Percentiles rank a stretch among this genome's conserved stretches.
These are phyloP conservation scores for Sussaba pulchella DNA, from an alignment of 2,888 invertebrate species.

Conservation along the genomic window DNA sequence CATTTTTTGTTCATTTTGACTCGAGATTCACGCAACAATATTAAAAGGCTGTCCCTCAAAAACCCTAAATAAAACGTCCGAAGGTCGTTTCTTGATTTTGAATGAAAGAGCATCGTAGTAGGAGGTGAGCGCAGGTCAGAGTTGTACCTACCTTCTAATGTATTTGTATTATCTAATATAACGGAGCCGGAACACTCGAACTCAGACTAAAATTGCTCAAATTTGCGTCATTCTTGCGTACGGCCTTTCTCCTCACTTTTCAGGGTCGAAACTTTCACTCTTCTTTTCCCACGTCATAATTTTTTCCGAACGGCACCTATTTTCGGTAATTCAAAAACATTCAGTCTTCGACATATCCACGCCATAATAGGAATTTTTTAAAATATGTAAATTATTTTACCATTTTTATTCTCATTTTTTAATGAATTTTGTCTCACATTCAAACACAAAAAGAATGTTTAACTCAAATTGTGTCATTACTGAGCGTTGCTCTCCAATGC, in stretches of 20 bases:
- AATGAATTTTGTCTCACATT: too few relatives aligned
- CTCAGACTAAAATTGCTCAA: constrained; percentile 38
- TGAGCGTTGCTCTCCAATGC: too few relatives aligned
- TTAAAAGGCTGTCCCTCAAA: background rate
- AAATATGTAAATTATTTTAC: too few relatives aligned
- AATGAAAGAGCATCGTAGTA: background rate
- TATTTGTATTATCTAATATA: constrained; percentile 30
- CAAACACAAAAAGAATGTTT: too few relatives aligned
- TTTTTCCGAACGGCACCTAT: too few relatives aligned
- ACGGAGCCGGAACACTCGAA: constrained; percentile 2
- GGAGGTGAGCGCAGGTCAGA: constrained; percentile 6
- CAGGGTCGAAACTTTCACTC: constrained; percentile 48
- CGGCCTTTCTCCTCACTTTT: constrained; percentile 4
- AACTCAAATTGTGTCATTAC: too few relatives aligned
- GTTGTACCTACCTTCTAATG: constrained; percentile 38
- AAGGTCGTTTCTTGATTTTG: background rate
- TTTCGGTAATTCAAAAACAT: too few relatives aligned
- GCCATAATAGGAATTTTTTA: too few relatives aligned
- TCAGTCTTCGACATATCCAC: too few relatives aligned
- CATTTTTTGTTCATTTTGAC: constrained; percentile 5
- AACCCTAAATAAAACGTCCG: too few relatives aligned
- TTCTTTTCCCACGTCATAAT: background rate
- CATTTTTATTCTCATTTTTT: too few relatives aligned
- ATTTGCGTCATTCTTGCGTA: constrained; percentile 4
- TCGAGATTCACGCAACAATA: constrained; percentile 7